Percentiles rank a stretch among this genome's conserved stretches.
Conservation (phyloP, 2,797 vertebrate genomes). For the Coregonus sp. region DNA sequence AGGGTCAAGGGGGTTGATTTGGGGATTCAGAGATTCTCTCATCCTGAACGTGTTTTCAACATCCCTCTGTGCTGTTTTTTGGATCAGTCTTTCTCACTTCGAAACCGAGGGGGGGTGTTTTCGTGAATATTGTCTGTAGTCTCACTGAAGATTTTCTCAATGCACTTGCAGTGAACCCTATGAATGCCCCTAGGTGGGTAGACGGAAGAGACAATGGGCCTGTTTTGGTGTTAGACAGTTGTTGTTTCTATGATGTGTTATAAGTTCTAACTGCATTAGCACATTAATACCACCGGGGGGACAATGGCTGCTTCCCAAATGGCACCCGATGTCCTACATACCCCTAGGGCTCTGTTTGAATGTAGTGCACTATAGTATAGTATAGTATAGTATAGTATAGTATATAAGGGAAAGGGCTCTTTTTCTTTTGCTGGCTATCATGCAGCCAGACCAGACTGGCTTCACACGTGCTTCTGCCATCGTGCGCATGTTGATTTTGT, state of each 20-base stretch:
- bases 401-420: too few species aligned
- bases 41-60: too few species aligned
- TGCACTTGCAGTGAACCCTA: slow-evolving; percentile 66
- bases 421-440: too few species aligned
- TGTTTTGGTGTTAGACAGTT: slow-evolving; percentile 34
- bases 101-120: slow-evolving; percentile 53
- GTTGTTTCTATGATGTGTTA: background rate
- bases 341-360: too few species aligned
- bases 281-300: background rate
- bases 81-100: slow-evolving; percentile 16
- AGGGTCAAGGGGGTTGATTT: too few species aligned
- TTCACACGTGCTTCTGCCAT: too few species aligned
- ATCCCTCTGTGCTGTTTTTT: background rate
- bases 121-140: slow-evolving; percentile 1
- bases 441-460: too few species aligned
- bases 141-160: slow-evolving; percentile 5
- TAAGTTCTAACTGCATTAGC: background rate
- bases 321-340: background rate
- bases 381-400: too few species aligned
- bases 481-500: too few species aligned
- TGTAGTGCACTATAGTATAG: too few species aligned
- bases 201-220: slow-evolving; percentile 52
- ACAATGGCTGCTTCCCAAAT: background rate
- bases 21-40: too few species aligned
- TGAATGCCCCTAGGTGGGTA: slow-evolving; percentile 42